Conservation (phyloP, 2,888 invertebrate genomes). For the Netelia fuscicornis region DNA sequence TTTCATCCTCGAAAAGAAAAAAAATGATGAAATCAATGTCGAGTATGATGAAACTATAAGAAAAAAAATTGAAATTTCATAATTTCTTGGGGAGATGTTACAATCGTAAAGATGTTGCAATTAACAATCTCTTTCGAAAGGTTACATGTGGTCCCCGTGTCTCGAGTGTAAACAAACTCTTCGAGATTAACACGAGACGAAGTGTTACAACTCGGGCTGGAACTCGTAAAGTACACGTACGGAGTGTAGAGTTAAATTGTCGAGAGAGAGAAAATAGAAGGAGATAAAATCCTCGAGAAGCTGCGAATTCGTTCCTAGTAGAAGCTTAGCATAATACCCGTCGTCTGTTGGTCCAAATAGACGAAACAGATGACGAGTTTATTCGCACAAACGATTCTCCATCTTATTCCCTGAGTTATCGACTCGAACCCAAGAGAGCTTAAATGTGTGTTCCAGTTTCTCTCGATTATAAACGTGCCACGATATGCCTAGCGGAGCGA, state of each 20-base stretch:
- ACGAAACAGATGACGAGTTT: no score
- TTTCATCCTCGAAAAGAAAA: no score
- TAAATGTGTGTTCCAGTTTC: conserved; percentile 37
- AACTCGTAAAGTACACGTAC: not conserved
- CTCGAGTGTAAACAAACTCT: conserved; percentile 8
- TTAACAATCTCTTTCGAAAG: not conserved
- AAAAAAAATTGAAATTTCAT: no score
- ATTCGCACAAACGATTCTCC: not conserved
- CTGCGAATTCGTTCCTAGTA: not conserved
- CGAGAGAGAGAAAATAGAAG: no score
- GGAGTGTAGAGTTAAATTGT: not conserved
- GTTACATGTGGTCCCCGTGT: not conserved
- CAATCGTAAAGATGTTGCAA: no score
- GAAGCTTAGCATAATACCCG: not conserved
- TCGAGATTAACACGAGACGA: not conserved
- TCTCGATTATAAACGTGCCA: conserved; percentile 34
- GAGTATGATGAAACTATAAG: no score
- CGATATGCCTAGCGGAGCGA: not conserved
- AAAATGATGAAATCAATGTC: no score
- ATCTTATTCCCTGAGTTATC: conserved; percentile 4
- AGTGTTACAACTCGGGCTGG: not conserved
- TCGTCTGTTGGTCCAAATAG: no score
- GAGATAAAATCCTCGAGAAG: not conserved
- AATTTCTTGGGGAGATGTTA: no score
- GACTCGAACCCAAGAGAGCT: not conserved